Conservation (phyloP, 2,113 vertebrate species). For the Gopherus evgoodei region DNA sequence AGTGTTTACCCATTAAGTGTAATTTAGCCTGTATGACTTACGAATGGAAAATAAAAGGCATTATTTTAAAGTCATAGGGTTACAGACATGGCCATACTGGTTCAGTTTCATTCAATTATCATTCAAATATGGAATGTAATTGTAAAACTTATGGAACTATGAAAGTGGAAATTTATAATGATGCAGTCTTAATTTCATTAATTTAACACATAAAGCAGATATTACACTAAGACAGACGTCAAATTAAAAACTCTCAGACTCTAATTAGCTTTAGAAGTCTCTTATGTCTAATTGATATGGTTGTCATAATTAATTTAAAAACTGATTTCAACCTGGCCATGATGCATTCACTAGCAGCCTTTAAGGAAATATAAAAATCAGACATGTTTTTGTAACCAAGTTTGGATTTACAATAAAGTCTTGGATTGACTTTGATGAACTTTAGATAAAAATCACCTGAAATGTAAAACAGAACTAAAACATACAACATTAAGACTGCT, state of each 20-base stretch:
- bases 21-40: neutral
- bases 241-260: constrained; percentile 83
- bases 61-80: constrained; percentile 56
- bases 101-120: constrained; percentile 81
- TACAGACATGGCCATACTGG: constrained; percentile 59
- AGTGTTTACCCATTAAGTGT: neutral
- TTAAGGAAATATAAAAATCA: constrained; percentile 52
- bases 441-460: neutral
- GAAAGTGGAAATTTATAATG: constrained; percentile 86
- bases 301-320: constrained; percentile 87
- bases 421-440: neutral
- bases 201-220: constrained; percentile 85
- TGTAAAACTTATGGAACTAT: constrained; percentile 82
- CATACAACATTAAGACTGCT: neutral
- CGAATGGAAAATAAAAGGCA: neutral
- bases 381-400: neutral
- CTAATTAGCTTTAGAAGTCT: constrained; percentile 86
- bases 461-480: neutral
- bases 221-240: constrained; percentile 81
- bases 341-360: constrained; percentile 64
- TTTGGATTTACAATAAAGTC: constrained; percentile 4
- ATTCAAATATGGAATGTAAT: constrained; percentile 84
- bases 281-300: constrained; percentile 85
- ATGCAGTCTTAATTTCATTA: constrained; percentile 86
- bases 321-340: constrained; percentile 78